Conservation (phyloP, 2,113 vertebrate genomes). For the Dryoscopus gambensis region DNA sequence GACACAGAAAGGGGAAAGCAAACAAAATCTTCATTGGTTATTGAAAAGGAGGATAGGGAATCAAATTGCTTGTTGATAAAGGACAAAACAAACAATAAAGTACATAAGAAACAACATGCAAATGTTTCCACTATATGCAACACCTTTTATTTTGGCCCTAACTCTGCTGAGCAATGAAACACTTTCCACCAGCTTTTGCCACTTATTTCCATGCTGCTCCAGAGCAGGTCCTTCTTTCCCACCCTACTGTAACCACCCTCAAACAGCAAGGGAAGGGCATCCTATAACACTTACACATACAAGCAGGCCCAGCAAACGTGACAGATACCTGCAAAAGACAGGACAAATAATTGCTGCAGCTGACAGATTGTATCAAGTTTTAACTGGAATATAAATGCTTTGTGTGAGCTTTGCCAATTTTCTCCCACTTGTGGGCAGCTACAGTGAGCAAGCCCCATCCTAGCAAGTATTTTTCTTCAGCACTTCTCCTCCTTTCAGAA, state of each 20-base stretch:
- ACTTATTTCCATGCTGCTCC: not conserved
- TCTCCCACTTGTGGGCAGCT: not conserved
- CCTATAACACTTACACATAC: not conserved
- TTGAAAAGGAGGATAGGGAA: not conserved
- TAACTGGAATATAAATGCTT: not conserved
- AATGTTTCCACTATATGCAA: not conserved
- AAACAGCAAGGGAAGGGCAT: not conserved
- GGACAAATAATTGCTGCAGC: not conserved
- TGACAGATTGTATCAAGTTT: not conserved
- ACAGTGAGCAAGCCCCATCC: not conserved
- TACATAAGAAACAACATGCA: not conserved
- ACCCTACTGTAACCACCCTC: not conserved
- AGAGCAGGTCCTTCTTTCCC: not conserved
- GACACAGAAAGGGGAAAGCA: not conserved
- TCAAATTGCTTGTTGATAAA: not conserved
- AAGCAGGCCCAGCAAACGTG: not conserved
- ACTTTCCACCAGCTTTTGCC: not conserved
- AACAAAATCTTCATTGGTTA: not conserved
- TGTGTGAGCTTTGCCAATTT: not conserved
- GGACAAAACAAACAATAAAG: not conserved
- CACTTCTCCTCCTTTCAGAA: not conserved
- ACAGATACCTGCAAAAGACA: not conserved
- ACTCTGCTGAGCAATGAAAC: not conserved
- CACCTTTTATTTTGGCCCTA: not conserved
- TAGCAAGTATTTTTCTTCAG: not conserved